These are phyloP conservation scores for Elgaria multicarinata DNA, from an alignment of 2,113 vertebrate genomes.

Conservation along the genomic window DNA sequence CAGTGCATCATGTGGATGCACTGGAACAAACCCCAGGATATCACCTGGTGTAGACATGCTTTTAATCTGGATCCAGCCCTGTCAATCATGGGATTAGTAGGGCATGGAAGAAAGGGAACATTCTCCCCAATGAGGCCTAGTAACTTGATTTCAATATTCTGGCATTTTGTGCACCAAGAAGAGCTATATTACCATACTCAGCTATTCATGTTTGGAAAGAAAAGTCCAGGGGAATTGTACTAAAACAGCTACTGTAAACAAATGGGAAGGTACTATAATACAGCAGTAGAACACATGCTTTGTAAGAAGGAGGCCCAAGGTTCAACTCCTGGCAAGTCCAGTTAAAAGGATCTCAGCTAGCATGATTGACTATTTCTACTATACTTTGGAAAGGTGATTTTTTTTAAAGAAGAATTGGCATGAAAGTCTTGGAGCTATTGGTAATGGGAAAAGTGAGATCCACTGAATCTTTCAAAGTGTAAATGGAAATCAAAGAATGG, in stretches of 20 bases:
- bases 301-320: not conserved
- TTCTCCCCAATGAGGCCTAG: too few relatives aligned
- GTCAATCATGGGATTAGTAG: too few relatives aligned
- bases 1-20: too few relatives aligned
- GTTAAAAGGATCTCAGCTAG: not conserved
- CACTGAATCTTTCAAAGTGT: not conserved
- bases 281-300: not conserved
- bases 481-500: not conserved
- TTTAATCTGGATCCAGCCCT: too few relatives aligned
- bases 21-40: too few relatives aligned
- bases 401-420: not conserved
- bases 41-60: too few relatives aligned
- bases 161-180: too few relatives aligned
- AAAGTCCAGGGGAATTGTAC: not conserved
- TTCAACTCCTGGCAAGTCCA: not conserved
- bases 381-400: not conserved
- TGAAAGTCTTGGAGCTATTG: not conserved
- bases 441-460: not conserved
- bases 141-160: too few relatives aligned
- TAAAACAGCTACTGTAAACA: not conserved
- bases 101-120: too few relatives aligned
- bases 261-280: not conserved
- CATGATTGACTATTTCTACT: not conserved
- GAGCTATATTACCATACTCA: too few relatives aligned
- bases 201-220: not conserved